phyloP scores from a whole-genome alignment of 2,888 invertebrate species.

The Cetonia aurata region DNA sequence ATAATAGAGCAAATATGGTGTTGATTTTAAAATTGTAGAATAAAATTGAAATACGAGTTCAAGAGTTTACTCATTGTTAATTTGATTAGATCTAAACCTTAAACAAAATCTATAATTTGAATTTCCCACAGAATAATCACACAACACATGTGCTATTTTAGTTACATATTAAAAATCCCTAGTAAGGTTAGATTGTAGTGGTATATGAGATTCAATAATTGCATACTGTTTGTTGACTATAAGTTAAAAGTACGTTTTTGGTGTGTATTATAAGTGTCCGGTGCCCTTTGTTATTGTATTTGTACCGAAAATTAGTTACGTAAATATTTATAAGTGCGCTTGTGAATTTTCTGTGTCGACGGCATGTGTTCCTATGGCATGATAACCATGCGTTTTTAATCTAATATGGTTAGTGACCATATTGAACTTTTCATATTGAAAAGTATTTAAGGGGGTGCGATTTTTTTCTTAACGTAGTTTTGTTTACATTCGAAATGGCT shows the following conservation, averaged over 20 bases:
- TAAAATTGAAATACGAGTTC: not conserved
- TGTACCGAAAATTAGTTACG: slow-evolving; percentile 38
- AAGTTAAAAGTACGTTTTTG: slow-evolving; percentile 35
- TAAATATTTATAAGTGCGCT: slow-evolving; percentile 37
- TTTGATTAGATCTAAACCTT: too few relatives aligned
- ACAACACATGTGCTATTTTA: slow-evolving; percentile 42
- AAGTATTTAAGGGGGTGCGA: slow-evolving; percentile 41
- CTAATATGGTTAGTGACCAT: slow-evolving; percentile 66
- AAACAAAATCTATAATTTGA: slow-evolving; percentile 17
- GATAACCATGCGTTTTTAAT: slow-evolving; percentile 65
- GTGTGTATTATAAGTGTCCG: slow-evolving; percentile 27
- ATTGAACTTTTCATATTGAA: slow-evolving; percentile 59
- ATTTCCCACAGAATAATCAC: slow-evolving; percentile 34
- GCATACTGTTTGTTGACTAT: slow-evolving; percentile 41
- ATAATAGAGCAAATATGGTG: not conserved
- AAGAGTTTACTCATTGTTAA: too few relatives aligned
- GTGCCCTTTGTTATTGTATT: slow-evolving; percentile 21
- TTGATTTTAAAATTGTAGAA: not conserved
- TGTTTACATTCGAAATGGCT: slow-evolving; percentile 56
- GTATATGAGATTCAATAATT: slow-evolving; percentile 36
- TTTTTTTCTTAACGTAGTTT: slow-evolving; percentile 49
- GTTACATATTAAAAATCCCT: slow-evolving; percentile 45
- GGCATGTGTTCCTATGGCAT: slow-evolving; percentile 49
- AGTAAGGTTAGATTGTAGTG: slow-evolving; percentile 47
- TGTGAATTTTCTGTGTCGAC: slow-evolving; percentile 32